Base-by-base conservation (phyloP, 2,888 invertebrate genomes). In the Microplitis manilae region DNA sequence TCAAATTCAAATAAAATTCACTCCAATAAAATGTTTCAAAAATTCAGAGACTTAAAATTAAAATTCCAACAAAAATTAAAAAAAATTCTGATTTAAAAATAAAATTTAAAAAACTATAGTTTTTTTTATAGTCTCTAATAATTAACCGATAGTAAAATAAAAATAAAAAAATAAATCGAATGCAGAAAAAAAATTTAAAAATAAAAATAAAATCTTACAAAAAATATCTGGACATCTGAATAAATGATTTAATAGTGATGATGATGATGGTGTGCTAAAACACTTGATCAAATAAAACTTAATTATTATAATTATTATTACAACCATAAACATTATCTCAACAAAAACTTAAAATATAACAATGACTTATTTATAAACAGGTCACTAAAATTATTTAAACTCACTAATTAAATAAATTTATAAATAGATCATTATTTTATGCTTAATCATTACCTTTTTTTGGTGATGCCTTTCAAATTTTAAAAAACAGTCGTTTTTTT, bases 151-250 rank as follows among this genome's bases (percentile, higher is more conserved):
- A 50, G 17, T 59, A 71, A 13, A 41, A 64, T n/a, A 15, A 15
- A 15, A 15, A 15, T 20, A 62, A 17, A 17, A 20, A 39, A 67
- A 64, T 71, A 50, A 60, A 59, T 67, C 17, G 13, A 61, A 70
- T 20, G 40, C 62, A 62, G 68, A 17, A 65, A 64, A 70, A 71
- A 50, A 60, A 81, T 60, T 15, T 79, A 81, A 75, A 76, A 82
- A 81, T 82, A 78, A 81, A 82, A 80, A 80, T 60, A 80, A 80
- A 77, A 67, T 83, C 87, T 87, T 87, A 87, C 87, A 86, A 87
- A 87, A 85, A 87, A 85, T 86, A 81, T 84, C 85, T 87, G 85
- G 87, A 87, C 87, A 87, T 87, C 86, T 86, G 86, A 86, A 86
- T 85, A 86, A 86, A 85, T 39, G 62, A 13, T 61, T 61, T 81